Conservation (phyloP, 2,888 invertebrate species). For the Quadriops clusia region DNA sequence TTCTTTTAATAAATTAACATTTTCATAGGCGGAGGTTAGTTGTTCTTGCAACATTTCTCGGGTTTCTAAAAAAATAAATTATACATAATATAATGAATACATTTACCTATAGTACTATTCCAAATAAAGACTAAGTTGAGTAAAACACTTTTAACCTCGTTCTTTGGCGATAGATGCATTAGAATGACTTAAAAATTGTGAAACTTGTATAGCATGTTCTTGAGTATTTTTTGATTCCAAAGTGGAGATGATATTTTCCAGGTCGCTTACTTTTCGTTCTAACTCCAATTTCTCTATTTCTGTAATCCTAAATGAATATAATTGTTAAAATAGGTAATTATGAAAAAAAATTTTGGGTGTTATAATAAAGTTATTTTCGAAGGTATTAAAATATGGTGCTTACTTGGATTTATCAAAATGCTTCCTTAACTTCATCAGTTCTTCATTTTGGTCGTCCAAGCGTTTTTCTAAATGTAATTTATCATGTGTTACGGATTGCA, state of each 20-base stretch:
- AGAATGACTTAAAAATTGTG: constrained; percentile 6
- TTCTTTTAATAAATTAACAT: constrained; percentile 10
- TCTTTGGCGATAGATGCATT: background rate
- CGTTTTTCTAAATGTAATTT: constrained; percentile 6
- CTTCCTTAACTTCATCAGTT: constrained; percentile 10
- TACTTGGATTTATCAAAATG: constrained; percentile 12
- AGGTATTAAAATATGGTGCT: no score
- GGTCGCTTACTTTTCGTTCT: constrained; percentile 10
- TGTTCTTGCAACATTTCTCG: constrained; percentile 9
- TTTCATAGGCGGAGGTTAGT: constrained; percentile 7
- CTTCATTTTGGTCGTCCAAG: constrained; percentile 7
- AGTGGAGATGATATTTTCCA: constrained; percentile 8
- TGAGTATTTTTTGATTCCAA: constrained; percentile 9
- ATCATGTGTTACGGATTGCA: no score
- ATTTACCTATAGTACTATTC: background rate
- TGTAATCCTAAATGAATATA: constrained; percentile 7
- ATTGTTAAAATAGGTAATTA: background rate
- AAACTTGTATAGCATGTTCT: constrained; percentile 13
- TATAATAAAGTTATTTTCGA: no score
- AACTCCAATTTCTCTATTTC: constrained; percentile 6
- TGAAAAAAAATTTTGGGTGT: no score
- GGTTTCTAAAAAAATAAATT: no score
- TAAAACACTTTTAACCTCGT: no score
- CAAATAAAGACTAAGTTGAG: background rate
- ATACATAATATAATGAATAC: background rate